These are phyloP conservation scores for Euphysa ruthae DNA, from an alignment of 30 jellyfish, hydroid and myxozoan species.

Conservation along the genomic window DNA sequence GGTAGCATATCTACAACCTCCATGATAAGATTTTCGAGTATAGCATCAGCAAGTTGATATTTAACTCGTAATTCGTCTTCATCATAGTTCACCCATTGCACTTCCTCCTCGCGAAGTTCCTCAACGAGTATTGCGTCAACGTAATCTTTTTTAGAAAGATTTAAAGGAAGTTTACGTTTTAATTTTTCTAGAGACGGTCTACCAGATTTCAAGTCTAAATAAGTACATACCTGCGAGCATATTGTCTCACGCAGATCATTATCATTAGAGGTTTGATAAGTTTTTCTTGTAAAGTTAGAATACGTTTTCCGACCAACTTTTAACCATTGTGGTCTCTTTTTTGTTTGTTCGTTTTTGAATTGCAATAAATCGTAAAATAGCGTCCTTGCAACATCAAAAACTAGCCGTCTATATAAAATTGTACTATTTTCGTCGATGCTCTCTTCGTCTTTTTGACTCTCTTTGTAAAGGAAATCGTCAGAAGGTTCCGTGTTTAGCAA, in stretches of 20 bases:
- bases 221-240: constrained; percentile 57
- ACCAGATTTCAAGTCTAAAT: constrained; percentile 67
- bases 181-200: constrained; percentile 69
- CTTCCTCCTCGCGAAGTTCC: constrained; percentile 96
- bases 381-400: constrained; percentile 72
- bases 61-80: constrained; percentile 88
- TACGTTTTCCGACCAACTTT: constrained; percentile 56
- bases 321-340: constrained; percentile 55
- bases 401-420: constrained; percentile 36
- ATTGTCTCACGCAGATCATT: constrained; percentile 39
- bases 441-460: too few relatives aligned
- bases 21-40: constrained; percentile 54
- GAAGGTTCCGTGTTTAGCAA: constrained; percentile 31
- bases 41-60: constrained; percentile 81
- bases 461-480: constrained; percentile 12
- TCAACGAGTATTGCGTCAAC: constrained; percentile 91
- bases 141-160: constrained; percentile 80
- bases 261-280: constrained; percentile 42
- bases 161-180: constrained; percentile 84
- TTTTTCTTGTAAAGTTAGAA: constrained; percentile 71
- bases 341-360: constrained; percentile 45
- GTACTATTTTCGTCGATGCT: constrained; percentile 47
- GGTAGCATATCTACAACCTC: constrained; percentile 36
- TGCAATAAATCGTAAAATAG: constrained; percentile 54
- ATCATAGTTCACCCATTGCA: constrained; percentile 91